Evolutionary conservation across 2,888 invertebrate species (phyloP).

Genomic region (Himalopsyche tibetana): DNA sequence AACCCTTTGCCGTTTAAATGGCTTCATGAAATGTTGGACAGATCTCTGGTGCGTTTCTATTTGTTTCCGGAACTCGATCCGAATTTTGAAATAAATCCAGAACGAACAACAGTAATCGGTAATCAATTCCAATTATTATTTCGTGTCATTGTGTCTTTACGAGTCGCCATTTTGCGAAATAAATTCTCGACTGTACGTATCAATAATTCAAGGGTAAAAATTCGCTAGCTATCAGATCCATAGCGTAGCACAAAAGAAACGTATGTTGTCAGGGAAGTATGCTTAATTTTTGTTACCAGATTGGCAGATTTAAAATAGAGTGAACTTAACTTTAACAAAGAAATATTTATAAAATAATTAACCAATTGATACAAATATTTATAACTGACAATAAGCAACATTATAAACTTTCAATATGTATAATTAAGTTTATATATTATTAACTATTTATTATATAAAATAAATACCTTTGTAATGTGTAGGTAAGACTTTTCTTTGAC

Average conservation of each 20-base stretch:
- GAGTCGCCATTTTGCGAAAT: slow-evolving; percentile 26
- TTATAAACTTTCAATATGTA: too few relatives aligned
- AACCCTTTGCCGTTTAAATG: neutral
- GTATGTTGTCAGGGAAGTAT: slow-evolving; percentile 10
- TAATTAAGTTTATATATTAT: too few relatives aligned
- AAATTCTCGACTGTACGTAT: neutral
- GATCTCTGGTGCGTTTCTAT: slow-evolving; percentile 5
- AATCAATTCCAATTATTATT: neutral
- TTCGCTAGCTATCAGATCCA: neutral
- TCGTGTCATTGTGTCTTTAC: neutral
- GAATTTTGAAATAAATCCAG: neutral
- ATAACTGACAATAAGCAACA: too few relatives aligned
- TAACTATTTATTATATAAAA: too few relatives aligned
- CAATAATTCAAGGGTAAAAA: slow-evolving; percentile 53
- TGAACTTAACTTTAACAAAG: too few relatives aligned
- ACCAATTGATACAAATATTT: too few relatives aligned
- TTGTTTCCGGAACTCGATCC: neutral
- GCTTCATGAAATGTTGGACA: neutral
- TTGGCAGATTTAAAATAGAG: too few relatives aligned
- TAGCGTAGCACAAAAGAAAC: neutral
- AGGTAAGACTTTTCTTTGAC: too few relatives aligned
- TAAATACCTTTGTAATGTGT: too few relatives aligned
- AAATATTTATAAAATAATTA: too few relatives aligned
- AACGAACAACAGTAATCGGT: neutral
- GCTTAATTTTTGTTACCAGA: neutral